phyloP scores from a whole-genome alignment of 2,113 vertebrate species.

The Strigops habroptila region DNA sequence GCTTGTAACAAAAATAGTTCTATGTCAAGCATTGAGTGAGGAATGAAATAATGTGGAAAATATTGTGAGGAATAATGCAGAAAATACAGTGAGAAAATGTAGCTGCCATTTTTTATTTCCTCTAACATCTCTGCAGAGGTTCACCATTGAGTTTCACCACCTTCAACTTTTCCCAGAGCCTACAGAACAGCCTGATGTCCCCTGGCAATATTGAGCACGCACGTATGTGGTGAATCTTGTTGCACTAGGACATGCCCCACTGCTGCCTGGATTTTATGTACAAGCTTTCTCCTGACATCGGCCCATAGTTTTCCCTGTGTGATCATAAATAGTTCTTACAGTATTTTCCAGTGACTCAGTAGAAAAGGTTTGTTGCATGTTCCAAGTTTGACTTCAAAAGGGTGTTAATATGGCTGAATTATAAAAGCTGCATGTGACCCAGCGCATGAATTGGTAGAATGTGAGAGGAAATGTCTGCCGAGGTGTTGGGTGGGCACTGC shows the following conservation, averaged over 20 bases:
- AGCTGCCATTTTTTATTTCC: background rate
- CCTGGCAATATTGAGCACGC: background rate
- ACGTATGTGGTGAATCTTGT: background rate
- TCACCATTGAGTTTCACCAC: background rate
- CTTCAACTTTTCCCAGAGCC: background rate
- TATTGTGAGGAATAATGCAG: background rate
- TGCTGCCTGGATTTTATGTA: background rate
- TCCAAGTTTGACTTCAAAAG: constrained; percentile 20
- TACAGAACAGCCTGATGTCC: background rate
- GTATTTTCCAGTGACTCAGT: background rate
- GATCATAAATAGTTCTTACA: background rate
- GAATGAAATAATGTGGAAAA: background rate
- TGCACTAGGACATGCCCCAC: background rate
- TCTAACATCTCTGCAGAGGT: background rate
- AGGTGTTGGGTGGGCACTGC: background rate
- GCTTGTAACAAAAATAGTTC: background rate
- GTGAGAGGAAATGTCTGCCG: background rate
- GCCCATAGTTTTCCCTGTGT: background rate
- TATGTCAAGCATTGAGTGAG: background rate
- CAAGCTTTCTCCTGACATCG: background rate
- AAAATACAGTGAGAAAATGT: background rate
- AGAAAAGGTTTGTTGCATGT: background rate
- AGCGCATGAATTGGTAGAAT: background rate
- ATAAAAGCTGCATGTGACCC: background rate
- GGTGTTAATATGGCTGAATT: background rate